Percentiles rank a stretch among this genome's conserved stretches.
phyloP scores from a whole-genome alignment of 2,888 invertebrate species.

The Tetanocera ferruginea region DNA sequence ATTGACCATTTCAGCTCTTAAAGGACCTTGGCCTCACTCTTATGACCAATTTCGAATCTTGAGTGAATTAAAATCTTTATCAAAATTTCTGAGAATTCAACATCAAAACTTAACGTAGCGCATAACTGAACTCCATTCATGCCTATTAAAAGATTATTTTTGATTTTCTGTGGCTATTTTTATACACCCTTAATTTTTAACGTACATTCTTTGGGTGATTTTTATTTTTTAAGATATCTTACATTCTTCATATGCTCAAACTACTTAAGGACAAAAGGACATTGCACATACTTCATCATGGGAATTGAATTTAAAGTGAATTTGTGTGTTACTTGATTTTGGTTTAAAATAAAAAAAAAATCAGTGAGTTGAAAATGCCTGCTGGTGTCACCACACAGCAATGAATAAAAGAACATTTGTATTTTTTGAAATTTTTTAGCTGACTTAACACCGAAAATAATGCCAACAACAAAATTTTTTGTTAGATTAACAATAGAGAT shows the following conservation, averaged over 20 bases:
- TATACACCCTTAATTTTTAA: neutral
- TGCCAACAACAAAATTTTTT: too few species aligned
- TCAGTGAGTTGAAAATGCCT: too few species aligned
- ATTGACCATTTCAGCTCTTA: too few species aligned
- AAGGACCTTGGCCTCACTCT: too few species aligned
- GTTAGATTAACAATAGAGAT: too few species aligned
- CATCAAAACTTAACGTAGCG: constrained; percentile 38
- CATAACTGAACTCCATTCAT: constrained; percentile 40
- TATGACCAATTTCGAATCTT: too few species aligned
- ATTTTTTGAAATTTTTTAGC: too few species aligned
- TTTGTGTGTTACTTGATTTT: constrained; percentile 30
- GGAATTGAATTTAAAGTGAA: constrained; percentile 56
- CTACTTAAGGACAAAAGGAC: constrained; percentile 47
- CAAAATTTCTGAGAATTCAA: too few species aligned
- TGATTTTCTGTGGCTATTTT: constrained; percentile 14
- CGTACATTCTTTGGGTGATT: neutral
- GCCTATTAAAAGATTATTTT: constrained; percentile 38
- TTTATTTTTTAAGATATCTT: neutral
- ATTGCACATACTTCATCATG: constrained; percentile 58
- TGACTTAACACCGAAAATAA: too few species aligned
- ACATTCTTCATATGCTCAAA: constrained; percentile 33
- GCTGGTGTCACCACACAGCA: constrained; percentile 49
- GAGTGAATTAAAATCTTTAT: too few species aligned
- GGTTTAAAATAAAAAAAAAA: too few species aligned
- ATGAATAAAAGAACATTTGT: too few species aligned